Base-by-base conservation (phyloP, 2,113 vertebrate species). In the Hyperoodon ampullatus region DNA sequence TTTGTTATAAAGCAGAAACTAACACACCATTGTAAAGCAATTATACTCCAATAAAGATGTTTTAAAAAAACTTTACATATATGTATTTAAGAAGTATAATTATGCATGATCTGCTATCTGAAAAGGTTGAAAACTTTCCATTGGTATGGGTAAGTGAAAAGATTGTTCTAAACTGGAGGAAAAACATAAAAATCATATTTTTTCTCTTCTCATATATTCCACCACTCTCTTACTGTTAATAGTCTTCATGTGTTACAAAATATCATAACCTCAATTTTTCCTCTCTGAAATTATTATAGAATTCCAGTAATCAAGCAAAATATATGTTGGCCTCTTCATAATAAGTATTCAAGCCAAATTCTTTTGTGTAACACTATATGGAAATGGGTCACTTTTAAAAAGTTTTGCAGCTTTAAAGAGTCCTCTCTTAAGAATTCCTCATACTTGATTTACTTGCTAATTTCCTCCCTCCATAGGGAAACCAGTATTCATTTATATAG, bases 361-460 rank as follows among this genome's bases (percentile, higher is more conserved):
- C 0, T 89, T 66, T 33, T 85, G n/a, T 55, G 1, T 44, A 47
- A 2, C 4, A 44, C 2, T 60, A 60, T 89, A 39, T 78, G 66
- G 10, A 80, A 96, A 89, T 72, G 18, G 23, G 2, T 80, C 47
- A 50, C 44, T 87, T 93, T 96, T 61, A 93, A 89, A 80, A 89
- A 53, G 78, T 44, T 85, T 82, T 85, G 1, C n/a, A 78, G 2
- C 44, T 83, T 61, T 60, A 94, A 89, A 92, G 19, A 15, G 10
- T 72, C 39, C 18, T 84, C 16, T 78, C 30, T 47, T 65, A 63
- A 30, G 71, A 90, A 75, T 88, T 95, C 58, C 91, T 91, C 50
- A 77, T 66, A 91, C 39, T 66, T 88, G 70, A 81, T 91, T 94
- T 95, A 87, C n/a, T 94, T 92, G 66, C 26, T 94, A 86, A 93